phyloP scores from a whole-genome alignment of 1,140 invertebrate species.

The Leptinotarsa lineolata region DNA sequence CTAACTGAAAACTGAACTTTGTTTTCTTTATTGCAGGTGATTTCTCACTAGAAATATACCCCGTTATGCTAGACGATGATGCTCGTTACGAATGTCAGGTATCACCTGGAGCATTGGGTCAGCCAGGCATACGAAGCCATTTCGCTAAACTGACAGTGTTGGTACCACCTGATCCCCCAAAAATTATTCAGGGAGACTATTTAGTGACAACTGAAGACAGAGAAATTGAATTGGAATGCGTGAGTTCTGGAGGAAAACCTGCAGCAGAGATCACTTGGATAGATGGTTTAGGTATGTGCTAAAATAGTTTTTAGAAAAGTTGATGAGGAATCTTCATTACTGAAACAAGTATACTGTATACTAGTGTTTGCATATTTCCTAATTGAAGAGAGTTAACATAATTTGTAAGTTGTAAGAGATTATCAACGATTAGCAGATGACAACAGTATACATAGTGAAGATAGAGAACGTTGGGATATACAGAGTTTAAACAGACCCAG shows the following conservation, averaged over 20 bases:
- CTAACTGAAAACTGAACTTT: no score
- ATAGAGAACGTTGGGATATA: no score
- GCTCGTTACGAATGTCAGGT: slow-evolving; percentile 91
- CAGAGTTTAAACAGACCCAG: no score
- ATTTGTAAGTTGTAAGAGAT: no score
- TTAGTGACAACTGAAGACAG: slow-evolving; percentile 85
- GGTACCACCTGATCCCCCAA: slow-evolving; percentile 86
- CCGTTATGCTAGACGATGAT: slow-evolving; percentile 88
- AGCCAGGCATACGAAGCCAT: slow-evolving; percentile 78
- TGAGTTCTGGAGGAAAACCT: slow-evolving; percentile 87
- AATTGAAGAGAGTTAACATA: no score
- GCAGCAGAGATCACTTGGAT: slow-evolving; percentile 94
- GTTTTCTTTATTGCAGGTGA: slow-evolving; percentile 72
- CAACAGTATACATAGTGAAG: no score
- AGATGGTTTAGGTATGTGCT: slow-evolving; percentile 67
- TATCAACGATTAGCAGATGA: no score
- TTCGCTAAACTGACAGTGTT: slow-evolving; percentile 84
- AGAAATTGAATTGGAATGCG: slow-evolving; percentile 86
- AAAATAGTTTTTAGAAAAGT: neutral
- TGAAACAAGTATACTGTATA: neutral
- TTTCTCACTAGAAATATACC: slow-evolving; percentile 83
- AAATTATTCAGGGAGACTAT: slow-evolving; percentile 82
- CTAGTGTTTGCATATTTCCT: no score
- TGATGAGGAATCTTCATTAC: neutral
- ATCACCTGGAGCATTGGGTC: slow-evolving; percentile 68